phyloP scores from a whole-genome alignment of 2,797 vertebrate genomes.

The Bradypodion ventrale region DNA sequence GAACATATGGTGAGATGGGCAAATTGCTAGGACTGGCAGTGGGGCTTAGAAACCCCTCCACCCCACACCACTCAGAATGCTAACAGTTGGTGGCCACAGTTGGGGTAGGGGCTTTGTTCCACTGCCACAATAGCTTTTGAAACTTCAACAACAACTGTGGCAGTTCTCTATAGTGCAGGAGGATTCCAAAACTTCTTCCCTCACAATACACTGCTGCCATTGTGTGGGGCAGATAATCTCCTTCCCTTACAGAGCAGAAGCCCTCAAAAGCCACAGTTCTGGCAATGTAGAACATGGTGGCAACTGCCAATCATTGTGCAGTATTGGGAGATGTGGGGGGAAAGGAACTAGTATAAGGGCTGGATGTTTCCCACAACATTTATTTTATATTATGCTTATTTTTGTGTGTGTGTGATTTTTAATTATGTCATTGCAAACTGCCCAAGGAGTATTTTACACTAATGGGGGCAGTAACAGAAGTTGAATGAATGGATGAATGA shows the following conservation, averaged over 20 bases:
- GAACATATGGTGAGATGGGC: too few species aligned
- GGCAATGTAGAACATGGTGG: background rate
- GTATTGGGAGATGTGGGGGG: too few species aligned
- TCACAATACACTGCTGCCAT: background rate
- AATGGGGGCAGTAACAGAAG: too few species aligned
- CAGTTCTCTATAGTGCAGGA: background rate
- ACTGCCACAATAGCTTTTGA: background rate
- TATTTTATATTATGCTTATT: too few species aligned
- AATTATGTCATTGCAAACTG: too few species aligned
- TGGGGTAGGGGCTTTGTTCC: background rate
- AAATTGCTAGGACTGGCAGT: background rate
- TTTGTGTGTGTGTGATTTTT: too few species aligned
- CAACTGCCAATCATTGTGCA: background rate
- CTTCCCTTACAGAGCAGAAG: background rate
- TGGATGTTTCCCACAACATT: too few species aligned
- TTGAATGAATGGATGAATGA: too few species aligned
- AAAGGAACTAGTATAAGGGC: background rate
- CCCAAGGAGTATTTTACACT: too few species aligned
- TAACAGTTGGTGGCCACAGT: background rate
- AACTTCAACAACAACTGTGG: background rate
- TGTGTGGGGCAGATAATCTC: background rate
- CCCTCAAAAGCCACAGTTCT: background rate
- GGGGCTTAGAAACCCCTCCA: background rate
- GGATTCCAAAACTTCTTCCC: background rate
- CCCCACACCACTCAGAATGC: too few species aligned